Base-by-base conservation (phyloP, 1,140 invertebrate species). In the Oreohelix idahoensis region DNA sequence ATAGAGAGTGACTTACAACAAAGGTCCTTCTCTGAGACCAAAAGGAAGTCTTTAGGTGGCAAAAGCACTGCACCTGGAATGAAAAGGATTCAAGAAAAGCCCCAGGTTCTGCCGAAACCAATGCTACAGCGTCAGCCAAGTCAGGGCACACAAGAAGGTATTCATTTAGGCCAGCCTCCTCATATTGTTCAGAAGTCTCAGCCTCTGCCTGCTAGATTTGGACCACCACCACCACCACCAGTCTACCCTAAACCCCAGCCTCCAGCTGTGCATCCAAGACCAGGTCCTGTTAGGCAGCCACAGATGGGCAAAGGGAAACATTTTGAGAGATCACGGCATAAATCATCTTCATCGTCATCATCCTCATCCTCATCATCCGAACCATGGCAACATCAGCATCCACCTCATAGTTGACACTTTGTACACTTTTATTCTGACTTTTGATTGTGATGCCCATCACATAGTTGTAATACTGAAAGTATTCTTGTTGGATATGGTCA, bases 231-330 rank as follows among this genome's bases (percentile, higher is more conserved):
- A 20, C 81, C 81, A 20, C 70, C 81, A 26, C 29, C 26, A 23
- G 11, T 73, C 39, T 75, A 63, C 10, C 81, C 81, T 23, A 75
- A 83, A 51, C 73, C 74, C 0, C 63, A 36, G 1, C 71, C 80
- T 1, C 36, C 80, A 38, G 5, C 45, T 26, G 63, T 38, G 42
- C 74, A 45, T 13, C 69, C 36, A n/a, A 58, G 17, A 49, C 49
- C 45, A 51, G 39, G n/a, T 5, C 76, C 42, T 4, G 51, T 79
- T 63, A 38, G 80, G 29, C 80, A 82, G 80, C 80, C 80, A 45
- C 80, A 82, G 71, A 82, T 82, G 80, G 80, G 80, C 42, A 74
- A 74, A 45, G 80, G 80, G 29, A 81, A 74, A 32, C 80, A 82
- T 39, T 82, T 74, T 75, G 80, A 82, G 15, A 39, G 80, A 26